Evolutionary conservation across 1,140 invertebrate species (phyloP).

Genomic region (Brachionus angularis): DNA sequence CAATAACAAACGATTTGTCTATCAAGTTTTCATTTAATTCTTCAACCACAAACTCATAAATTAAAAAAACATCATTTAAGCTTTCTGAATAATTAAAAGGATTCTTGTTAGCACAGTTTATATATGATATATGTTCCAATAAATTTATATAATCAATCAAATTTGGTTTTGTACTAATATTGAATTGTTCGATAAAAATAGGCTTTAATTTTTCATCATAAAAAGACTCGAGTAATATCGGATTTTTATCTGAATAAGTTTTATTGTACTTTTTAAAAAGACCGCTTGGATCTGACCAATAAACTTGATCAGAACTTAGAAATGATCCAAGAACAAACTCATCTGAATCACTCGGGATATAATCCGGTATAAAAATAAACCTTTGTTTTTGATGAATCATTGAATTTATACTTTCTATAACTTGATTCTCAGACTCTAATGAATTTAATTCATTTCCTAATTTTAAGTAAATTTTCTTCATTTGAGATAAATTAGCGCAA

Average conservation of each 20-base stretch:
- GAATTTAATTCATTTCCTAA: background rate
- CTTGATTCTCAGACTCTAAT: background rate
- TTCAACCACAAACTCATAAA: background rate
- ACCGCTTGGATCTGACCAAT: conserved; percentile 9
- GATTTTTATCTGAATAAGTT: background rate
- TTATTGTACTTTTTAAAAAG: background rate
- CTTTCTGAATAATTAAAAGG: background rate
- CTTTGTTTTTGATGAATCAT: background rate
- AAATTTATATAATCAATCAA: conserved; percentile 1
- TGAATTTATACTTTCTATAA: too few relatives aligned
- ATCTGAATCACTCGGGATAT: background rate
- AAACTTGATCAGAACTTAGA: background rate
- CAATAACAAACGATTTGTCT: too few relatives aligned
- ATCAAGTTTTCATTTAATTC: background rate
- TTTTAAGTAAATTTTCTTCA: conserved; percentile 5
- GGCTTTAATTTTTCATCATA: conserved; percentile 13
- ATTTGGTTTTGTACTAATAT: background rate
- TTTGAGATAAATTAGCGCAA: background rate
- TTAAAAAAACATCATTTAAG: background rate
- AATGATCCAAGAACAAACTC: background rate
- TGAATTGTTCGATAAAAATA: background rate
- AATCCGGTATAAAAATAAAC: conserved; percentile 22
- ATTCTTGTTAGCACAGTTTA: background rate
- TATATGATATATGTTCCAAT: background rate
- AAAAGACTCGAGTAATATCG: background rate